Conservation (phyloP, 2,888 invertebrate genomes). For the Acronicta leporina region DNA sequence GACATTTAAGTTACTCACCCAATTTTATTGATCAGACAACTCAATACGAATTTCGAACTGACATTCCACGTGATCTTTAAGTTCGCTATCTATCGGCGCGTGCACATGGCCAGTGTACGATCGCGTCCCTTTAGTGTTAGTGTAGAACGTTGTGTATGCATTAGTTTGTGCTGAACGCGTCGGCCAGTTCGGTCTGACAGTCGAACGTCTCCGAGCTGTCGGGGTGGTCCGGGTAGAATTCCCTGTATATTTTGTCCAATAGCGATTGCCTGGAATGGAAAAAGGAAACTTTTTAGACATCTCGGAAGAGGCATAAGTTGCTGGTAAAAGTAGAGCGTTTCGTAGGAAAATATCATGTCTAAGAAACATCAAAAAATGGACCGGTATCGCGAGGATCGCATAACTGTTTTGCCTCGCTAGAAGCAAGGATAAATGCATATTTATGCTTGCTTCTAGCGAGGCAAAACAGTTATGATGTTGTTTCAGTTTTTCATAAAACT, state of each 20-base stretch:
- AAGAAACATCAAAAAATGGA: too few relatives aligned
- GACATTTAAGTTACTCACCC: slow-evolving; percentile 36
- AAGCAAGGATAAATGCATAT: too few relatives aligned
- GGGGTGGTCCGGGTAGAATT: slow-evolving; percentile 93
- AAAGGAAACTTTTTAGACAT: background rate
- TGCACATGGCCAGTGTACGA: slow-evolving; percentile 47
- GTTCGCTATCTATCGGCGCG: slow-evolving; percentile 37
- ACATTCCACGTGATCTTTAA: slow-evolving; percentile 24
- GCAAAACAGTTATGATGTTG: too few relatives aligned
- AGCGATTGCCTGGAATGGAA: slow-evolving; percentile 91
- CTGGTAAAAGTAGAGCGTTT: too few relatives aligned
- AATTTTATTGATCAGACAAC: slow-evolving; percentile 35
- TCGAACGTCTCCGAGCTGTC: slow-evolving; percentile 89
- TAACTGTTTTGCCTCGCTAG: too few relatives aligned
- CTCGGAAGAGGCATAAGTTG: too few relatives aligned
- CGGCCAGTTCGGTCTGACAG: slow-evolving; percentile 80
- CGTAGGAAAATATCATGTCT: too few relatives aligned
- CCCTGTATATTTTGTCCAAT: slow-evolving; percentile 94
- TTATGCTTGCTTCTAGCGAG: too few relatives aligned
- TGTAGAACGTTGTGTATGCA: slow-evolving; percentile 47
- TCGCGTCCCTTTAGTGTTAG: slow-evolving; percentile 51
- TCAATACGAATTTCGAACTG: slow-evolving; percentile 22
- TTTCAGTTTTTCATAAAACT: too few relatives aligned
- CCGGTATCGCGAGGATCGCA: too few relatives aligned
- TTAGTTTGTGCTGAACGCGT: slow-evolving; percentile 78